phyloP scores from a whole-genome alignment of 2,797 vertebrate species.

The Syngnathus acus region DNA sequence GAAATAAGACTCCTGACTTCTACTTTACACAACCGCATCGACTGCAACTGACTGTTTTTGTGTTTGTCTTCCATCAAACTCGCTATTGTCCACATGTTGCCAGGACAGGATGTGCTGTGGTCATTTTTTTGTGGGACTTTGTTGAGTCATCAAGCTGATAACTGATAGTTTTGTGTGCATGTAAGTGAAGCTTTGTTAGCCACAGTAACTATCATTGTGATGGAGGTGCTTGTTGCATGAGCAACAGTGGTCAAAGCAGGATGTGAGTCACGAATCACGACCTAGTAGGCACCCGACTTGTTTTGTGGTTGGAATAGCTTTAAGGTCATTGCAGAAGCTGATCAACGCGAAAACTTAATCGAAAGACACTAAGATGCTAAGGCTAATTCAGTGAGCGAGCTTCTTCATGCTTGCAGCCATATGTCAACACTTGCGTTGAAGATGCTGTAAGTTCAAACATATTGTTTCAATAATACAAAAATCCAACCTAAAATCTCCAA shows the following conservation, averaged over 20 bases:
- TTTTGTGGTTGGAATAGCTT: not conserved
- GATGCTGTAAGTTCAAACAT: constrained; percentile 34
- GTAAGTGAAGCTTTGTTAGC: constrained; percentile 3
- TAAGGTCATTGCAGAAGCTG: not conserved
- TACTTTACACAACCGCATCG: not conserved
- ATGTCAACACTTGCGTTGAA: constrained; percentile 41
- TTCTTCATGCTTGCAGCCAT: constrained; percentile 18
- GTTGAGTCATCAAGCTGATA: constrained; percentile 2
- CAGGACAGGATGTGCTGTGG: constrained; percentile 6
- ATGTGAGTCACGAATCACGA: constrained; percentile 8
- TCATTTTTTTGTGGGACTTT: not conserved
- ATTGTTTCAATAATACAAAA: constrained; percentile 44
- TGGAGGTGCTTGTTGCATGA: not conserved
- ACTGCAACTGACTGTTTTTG: not conserved
- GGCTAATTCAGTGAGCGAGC: constrained; percentile 53
- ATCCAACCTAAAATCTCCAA: constrained; percentile 18
- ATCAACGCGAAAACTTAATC: not conserved
- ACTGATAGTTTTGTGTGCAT: not conserved
- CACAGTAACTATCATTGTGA: not conserved
- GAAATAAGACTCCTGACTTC: not conserved
- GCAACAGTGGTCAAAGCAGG: constrained; percentile 6
- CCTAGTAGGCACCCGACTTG: not conserved
- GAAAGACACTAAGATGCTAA: constrained; percentile 33
- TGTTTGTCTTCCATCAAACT: constrained; percentile 7
- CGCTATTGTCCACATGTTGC: not conserved